Conservation (phyloP, 2,113 vertebrate species). For the Amblyornis subalaris region DNA sequence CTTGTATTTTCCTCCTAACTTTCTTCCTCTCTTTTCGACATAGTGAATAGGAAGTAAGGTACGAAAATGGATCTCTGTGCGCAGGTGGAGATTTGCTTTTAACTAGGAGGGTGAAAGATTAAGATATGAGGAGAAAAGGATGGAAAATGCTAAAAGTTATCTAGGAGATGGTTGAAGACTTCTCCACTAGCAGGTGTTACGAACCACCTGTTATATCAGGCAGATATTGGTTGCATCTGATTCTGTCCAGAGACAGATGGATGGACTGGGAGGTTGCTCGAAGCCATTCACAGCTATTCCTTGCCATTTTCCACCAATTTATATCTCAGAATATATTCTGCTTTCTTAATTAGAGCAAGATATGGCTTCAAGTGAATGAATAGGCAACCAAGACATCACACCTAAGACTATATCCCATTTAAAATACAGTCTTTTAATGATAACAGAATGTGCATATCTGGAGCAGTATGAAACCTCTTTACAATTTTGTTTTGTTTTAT, state of each 20-base stretch:
- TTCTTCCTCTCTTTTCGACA: background rate
- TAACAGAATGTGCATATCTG: background rate
- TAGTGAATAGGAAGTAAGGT: background rate
- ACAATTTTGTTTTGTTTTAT: background rate
- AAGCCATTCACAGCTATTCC: background rate
- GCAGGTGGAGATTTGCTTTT: background rate
- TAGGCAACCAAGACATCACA: background rate
- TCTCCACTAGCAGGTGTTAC: background rate
- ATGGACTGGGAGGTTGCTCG: background rate
- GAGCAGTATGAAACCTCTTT: background rate
- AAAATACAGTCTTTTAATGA: background rate
- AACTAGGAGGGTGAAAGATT: background rate
- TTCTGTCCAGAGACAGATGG: background rate
- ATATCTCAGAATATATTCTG: background rate
- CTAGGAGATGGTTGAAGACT: background rate
- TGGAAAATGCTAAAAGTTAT: background rate
- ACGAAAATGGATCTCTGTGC: background rate
- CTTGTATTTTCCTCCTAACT: background rate
- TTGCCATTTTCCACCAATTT: background rate
- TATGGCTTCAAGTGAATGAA: background rate
- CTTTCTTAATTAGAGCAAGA: background rate
- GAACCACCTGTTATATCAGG: background rate
- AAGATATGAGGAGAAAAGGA: background rate
- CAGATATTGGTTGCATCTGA: background rate
- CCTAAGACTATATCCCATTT: background rate